phyloP scores from a whole-genome alignment of 2,888 invertebrate genomes.

The Protodeltote pygarga region DNA sequence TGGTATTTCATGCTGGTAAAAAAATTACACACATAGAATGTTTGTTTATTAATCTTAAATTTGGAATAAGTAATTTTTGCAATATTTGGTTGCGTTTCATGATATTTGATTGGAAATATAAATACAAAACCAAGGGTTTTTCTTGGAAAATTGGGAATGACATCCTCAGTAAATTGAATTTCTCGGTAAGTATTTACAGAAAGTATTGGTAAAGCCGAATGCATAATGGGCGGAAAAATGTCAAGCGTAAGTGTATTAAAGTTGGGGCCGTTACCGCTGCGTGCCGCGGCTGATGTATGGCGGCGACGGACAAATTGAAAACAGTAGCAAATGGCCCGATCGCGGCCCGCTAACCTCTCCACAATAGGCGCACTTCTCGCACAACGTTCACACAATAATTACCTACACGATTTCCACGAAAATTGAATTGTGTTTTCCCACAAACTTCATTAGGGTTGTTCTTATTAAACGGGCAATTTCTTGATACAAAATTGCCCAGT shows the following conservation, averaged over 20 bases:
- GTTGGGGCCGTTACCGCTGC: conserved; percentile 70
- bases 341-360: conserved; percentile 58
- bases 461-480: too few species aligned
- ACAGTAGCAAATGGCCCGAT: conserved; percentile 81
- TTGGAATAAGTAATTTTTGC: neutral
- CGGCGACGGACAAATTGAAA: conserved; percentile 78
- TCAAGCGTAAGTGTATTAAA: conserved; percentile 82
- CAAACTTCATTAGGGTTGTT: too few species aligned
- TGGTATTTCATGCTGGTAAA: conserved; percentile 10
- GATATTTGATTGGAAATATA: conserved; percentile 1
- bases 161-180: conserved; percentile 57
- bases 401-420: neutral
- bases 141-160: conserved; percentile 54
- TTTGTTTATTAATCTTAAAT: neutral
- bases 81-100: neutral
- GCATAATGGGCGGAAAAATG: conserved; percentile 82
- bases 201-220: conserved; percentile 75
- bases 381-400: conserved; percentile 11
- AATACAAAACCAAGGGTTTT: conserved; percentile 34
- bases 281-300: conserved; percentile 79
- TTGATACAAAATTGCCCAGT: too few species aligned
- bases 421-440: neutral
- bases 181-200: conserved; percentile 67
- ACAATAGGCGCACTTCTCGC: conserved; percentile 55
- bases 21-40: conserved; percentile 5